Base-by-base conservation (phyloP, 1,140 invertebrate species). In the Ips nitidus region DNA sequence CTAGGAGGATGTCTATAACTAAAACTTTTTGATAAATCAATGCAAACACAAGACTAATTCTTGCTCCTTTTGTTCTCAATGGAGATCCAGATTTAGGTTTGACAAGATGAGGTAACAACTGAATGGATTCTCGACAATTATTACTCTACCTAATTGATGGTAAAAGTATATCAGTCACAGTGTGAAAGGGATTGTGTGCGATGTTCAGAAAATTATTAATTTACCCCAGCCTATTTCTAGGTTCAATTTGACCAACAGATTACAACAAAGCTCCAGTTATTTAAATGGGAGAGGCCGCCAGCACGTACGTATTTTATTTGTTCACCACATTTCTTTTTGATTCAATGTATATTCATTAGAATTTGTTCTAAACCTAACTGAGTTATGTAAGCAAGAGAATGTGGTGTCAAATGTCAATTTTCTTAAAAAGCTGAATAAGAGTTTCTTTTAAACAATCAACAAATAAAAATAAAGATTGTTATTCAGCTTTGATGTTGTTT, bases 191-290 rank as follows among this genome's bases (percentile, higher is more conserved):
- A 22, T 22, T 75, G 81, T 76, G 76, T 81, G 81, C 76, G 77
- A 78, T 76, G 77, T 77, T 77, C 75, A 81, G 78, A 81, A 82
- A 82, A 82, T 80, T 82, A 83, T 82, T 83, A 84, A 84, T 83
- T 71, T 79, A 81, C 82, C 82, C 82, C 82, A 83, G 83, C 77
- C 74, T 81, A 81, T 81, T 81, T 81, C 79, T 81, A 81, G 80
- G 80, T 81, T 78, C 80, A 75, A 78, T 79, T 71, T 74, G 72
- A 71, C 73, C 68, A 73, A 76, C 74, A 70, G 74, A 71, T 77
- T 74, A 73, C 75, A 75, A 76, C 75, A 74, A 73, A 71, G 71
- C 71, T 64, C 73, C 70, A 70, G 71, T 69, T 75, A 59, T 59
- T 72, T 22, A 22, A 22, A 68, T 69, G 73, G 70, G 73, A 72